These are phyloP conservation scores for Trachemys scripta DNA, from an alignment of 2,113 vertebrate genomes.

Conservation along the genomic window DNA sequence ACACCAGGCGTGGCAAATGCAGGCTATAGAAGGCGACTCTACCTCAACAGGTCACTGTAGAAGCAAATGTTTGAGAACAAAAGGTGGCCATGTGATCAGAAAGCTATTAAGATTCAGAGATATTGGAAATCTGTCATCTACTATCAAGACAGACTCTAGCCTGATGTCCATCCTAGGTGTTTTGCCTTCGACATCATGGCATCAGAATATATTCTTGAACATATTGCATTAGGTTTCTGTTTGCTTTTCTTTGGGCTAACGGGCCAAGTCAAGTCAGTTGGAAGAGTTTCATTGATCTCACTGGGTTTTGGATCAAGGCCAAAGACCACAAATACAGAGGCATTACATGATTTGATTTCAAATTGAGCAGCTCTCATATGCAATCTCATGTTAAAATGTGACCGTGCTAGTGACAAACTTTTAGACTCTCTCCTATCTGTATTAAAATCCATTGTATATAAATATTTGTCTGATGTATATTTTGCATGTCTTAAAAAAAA, in stretches of 20 bases:
- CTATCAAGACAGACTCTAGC: not conserved
- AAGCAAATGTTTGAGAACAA: not conserved
- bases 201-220: not conserved
- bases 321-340: not conserved
- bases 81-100: not conserved
- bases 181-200: not conserved
- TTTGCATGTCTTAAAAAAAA: not conserved
- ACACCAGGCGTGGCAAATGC: not conserved
- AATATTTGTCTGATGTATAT: not conserved
- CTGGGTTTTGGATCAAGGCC: not conserved
- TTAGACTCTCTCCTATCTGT: not conserved
- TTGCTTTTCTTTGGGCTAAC: not conserved
- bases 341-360: not conserved
- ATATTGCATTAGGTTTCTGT: not conserved
- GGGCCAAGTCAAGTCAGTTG: not conserved
- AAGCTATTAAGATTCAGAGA: not conserved
- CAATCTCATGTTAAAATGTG: not conserved
- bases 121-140: not conserved
- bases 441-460: not conserved
- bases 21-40: not conserved
- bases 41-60: not conserved
- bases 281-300: not conserved
- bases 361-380: accelerated
- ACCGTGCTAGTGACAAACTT: not conserved
- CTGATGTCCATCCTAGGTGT: not conserved